phyloP scores from a whole-genome alignment of 2,888 invertebrate species.

The Conchocele bisecta region DNA sequence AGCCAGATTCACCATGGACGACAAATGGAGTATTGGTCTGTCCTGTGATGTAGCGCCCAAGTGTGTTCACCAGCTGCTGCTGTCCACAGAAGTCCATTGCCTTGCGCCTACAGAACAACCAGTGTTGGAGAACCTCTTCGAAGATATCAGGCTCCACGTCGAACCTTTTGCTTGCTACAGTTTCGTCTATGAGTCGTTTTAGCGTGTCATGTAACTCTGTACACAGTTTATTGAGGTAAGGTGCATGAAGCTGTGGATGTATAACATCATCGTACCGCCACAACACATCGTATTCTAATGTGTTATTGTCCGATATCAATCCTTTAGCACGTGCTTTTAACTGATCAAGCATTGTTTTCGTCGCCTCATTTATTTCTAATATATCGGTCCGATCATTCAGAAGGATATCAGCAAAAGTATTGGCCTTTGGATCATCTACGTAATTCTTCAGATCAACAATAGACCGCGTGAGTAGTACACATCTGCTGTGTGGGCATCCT shows the following conservation, averaged over 20 bases:
- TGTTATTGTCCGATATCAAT: constrained; percentile 64
- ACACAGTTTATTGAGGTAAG: constrained; percentile 75
- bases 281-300: constrained; percentile 71
- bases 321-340: constrained; percentile 66
- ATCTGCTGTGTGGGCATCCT: constrained; percentile 62
- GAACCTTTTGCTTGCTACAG: constrained; percentile 51
- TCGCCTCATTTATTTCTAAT: constrained; percentile 64
- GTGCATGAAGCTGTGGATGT: constrained; percentile 72
- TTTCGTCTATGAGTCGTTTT: constrained; percentile 65
- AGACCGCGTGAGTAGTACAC: constrained; percentile 73
- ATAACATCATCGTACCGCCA: constrained; percentile 81
- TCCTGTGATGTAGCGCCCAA: constrained; percentile 69
- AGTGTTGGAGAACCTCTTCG: constrained; percentile 68
- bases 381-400: constrained; percentile 67
- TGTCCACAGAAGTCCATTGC: constrained; percentile 63
- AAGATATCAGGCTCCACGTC: constrained; percentile 60
- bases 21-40: constrained; percentile 67
- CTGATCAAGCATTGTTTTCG: constrained; percentile 60
- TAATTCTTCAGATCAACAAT: constrained; percentile 81
- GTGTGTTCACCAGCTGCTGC: constrained; percentile 55
- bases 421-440: constrained; percentile 64
- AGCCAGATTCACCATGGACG: constrained; percentile 73
- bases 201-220: constrained; percentile 61
- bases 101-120: constrained; percentile 61
- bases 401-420: constrained; percentile 72